Evolutionary conservation across 2,888 invertebrate genomes (phyloP).

Genomic region (Hirtodrosophila duncani): DNA sequence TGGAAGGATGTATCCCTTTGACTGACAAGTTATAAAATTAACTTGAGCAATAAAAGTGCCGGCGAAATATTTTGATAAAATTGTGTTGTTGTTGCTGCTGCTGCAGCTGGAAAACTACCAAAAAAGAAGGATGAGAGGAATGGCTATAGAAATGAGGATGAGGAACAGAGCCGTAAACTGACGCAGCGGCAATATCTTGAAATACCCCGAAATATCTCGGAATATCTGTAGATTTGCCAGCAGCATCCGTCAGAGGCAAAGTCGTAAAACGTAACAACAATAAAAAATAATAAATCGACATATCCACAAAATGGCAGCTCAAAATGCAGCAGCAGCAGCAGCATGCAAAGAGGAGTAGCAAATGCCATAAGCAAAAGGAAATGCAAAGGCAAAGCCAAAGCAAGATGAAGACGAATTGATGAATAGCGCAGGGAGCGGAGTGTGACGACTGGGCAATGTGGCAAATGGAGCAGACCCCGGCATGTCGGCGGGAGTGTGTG

Average conservation of each 20-base stretch:
- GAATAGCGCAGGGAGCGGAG: conserved; percentile 21
- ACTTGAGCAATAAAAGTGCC: conserved; percentile 44
- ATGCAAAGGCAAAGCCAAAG: too few species aligned
- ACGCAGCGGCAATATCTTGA: conserved; percentile 45
- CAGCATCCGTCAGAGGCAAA: conserved; percentile 30
- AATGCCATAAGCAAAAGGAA: conserved; percentile 10
- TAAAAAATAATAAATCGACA: conserved; percentile 72
- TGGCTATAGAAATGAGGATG: conserved; percentile 18
- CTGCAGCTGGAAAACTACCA: conserved; percentile 26
- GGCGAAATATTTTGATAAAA: conserved; percentile 51
- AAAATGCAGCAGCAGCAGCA: conserved; percentile 54
- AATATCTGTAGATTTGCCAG: conserved; percentile 49
- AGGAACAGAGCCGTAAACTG: conserved; percentile 34
- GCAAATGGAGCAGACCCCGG: conserved; percentile 42
- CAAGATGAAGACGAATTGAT: conserved; percentile 36
- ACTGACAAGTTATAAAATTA: conserved; percentile 44
- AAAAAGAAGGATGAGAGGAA: too few species aligned
- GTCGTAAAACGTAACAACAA: conserved; percentile 71
- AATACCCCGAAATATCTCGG: conserved; percentile 50
- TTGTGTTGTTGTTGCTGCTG: conserved; percentile 24
- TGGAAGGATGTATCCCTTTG: conserved; percentile 3
- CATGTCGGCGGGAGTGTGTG: conserved; percentile 28
- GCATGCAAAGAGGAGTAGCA: conserved; percentile 41
- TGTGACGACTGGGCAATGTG: conserved; percentile 65
- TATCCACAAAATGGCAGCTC: conserved; percentile 64